phyloP scores from a whole-genome alignment of 2,797 vertebrate genomes.

The Eulemur albifrons region DNA sequence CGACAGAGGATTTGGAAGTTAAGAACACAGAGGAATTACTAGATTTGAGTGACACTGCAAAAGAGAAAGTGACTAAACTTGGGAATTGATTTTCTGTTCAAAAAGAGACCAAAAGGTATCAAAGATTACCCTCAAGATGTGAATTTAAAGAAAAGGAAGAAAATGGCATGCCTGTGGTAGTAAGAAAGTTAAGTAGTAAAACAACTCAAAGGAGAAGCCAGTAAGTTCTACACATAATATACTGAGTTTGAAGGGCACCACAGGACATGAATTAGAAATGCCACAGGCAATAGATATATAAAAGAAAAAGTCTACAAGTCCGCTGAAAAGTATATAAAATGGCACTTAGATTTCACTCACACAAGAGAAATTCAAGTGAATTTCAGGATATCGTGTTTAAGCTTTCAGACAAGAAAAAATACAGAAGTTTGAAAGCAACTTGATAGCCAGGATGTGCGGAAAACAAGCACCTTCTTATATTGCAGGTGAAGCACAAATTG shows the following conservation, averaged over 20 bases:
- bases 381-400: neutral
- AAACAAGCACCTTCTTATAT: neutral
- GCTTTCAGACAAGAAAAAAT: neutral
- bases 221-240: neutral
- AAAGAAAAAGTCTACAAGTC: conserved; percentile 1
- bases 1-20: conserved; percentile 5
- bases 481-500: neutral
- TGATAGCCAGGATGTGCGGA: neutral
- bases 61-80: conserved; percentile 66
- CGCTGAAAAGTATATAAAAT: conserved; percentile 9
- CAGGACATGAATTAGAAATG: conserved; percentile 31
- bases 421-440: neutral
- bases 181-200: conserved; percentile 25
- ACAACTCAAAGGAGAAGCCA: conserved; percentile 30
- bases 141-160: conserved; percentile 44
- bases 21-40: conserved; percentile 56
- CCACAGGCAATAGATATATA: neutral
- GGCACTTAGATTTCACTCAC: neutral
- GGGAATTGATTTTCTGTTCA: conserved; percentile 69
- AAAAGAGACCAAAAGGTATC: conserved; percentile 57
- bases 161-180: neutral
- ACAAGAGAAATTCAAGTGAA: conserved; percentile 27
- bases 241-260: neutral
- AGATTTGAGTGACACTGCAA: conserved; percentile 56
- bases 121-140: conserved; percentile 56